These are phyloP conservation scores for Seriola quinqueradiata DNA, from an alignment of 2,113 vertebrate genomes.

Conservation along the genomic window DNA sequence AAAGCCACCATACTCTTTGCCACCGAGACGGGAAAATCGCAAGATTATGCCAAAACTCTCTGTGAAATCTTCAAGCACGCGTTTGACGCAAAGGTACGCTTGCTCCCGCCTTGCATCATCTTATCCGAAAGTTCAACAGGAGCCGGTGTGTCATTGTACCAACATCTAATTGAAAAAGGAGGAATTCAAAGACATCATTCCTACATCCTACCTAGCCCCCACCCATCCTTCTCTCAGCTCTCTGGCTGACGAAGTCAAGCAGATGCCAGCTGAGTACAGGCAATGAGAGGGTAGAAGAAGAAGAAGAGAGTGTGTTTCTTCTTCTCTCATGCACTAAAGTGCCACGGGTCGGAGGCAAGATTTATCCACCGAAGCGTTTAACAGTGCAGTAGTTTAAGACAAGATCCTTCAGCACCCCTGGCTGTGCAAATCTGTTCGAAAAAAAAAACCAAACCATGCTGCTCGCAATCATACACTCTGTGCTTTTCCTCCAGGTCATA, in stretches of 20 bases:
- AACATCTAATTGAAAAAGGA: conserved; percentile 39
- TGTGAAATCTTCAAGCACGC: conserved; percentile 99
- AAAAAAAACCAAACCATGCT: conserved; percentile 16
- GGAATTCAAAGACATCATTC: conserved; percentile 29
- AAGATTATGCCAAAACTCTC: conserved; percentile 96
- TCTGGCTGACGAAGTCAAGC: conserved; percentile 32
- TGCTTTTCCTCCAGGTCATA: conserved; percentile 59
- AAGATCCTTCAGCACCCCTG: conserved; percentile 62
- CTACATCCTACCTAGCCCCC: too few species aligned
- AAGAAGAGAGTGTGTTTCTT: conserved; percentile 46
- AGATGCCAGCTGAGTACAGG: conserved; percentile 54
- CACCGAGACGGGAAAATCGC: conserved; percentile 96
- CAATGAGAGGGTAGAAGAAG: conserved; percentile 17
- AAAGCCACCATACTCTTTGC: conserved; percentile 98
- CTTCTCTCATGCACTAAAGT: conserved; percentile 54
- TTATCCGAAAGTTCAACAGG: conserved; percentile 15
- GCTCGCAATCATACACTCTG: conserved; percentile 58
- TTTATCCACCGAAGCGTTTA: conserved; percentile 63
- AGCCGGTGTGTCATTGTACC: neutral
- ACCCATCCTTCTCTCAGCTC: neutral
- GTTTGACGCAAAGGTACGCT: conserved; percentile 95
- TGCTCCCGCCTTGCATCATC: conserved; percentile 67
- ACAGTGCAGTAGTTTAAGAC: conserved; percentile 70
- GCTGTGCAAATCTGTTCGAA: conserved; percentile 66
- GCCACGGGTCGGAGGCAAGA: conserved; percentile 47